Conservation (phyloP, 2,888 invertebrate genomes). For the Caenorhabditis sinica region DNA sequence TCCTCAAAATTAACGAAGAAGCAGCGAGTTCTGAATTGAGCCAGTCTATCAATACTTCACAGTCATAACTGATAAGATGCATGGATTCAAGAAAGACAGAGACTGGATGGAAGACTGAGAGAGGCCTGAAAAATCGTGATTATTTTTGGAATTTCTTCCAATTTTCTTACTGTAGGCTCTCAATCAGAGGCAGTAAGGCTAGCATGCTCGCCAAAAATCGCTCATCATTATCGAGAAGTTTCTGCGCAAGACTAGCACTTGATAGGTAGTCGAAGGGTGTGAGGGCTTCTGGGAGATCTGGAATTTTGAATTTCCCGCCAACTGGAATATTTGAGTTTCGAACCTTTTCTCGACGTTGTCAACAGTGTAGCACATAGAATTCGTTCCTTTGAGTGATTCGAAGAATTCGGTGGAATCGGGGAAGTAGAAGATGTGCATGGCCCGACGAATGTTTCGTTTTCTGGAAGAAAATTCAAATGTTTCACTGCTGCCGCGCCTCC, state of each 20-base stretch:
- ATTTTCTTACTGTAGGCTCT: constrained; percentile 23
- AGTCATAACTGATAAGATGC: constrained; percentile 47
- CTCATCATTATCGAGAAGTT: constrained; percentile 60
- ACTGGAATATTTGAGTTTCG: too few species aligned
- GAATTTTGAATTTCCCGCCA: background rate
- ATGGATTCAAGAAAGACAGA: constrained; percentile 48
- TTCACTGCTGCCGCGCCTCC: background rate
- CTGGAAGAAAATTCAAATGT: constrained; percentile 24
- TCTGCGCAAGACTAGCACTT: constrained; percentile 32
- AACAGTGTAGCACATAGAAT: constrained; percentile 30
- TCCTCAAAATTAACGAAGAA: constrained; percentile 52
- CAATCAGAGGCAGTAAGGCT: constrained; percentile 19
- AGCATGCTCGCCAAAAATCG: constrained; percentile 49
- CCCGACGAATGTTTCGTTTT: constrained; percentile 49
- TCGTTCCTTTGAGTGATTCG: constrained; percentile 34
- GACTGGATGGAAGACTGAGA: constrained; percentile 41
- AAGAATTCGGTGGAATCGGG: background rate
- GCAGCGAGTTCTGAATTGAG: constrained; percentile 59
- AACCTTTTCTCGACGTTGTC: constrained; percentile 22
- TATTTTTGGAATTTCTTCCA: background rate
- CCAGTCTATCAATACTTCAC: constrained; percentile 60
- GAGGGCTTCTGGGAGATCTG: constrained; percentile 25
- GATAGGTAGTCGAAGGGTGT: constrained; percentile 16
- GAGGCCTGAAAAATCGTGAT: constrained; percentile 18
- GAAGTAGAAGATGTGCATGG: background rate